phyloP scores from a whole-genome alignment of 1,140 invertebrate species.

The Sycobia sp. region DNA sequence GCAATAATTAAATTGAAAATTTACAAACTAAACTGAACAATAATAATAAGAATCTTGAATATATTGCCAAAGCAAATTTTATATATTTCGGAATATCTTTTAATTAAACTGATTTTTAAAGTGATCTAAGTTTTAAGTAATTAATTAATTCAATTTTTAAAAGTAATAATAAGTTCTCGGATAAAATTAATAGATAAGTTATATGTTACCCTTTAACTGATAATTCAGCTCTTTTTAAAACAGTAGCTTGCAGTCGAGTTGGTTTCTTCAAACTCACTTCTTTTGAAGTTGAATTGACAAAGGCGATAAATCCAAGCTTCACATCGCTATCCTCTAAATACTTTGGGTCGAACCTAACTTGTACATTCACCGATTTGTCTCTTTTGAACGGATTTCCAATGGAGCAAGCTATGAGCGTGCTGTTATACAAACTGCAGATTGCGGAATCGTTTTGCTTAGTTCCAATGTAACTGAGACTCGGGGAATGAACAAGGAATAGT shows the following conservation, averaged over 20 bases:
- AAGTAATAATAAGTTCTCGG: no score
- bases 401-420: conserved; percentile 76
- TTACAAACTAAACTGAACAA: conserved; percentile 3
- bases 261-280: conserved; percentile 67
- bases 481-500: conserved; percentile 79
- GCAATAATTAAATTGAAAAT: conserved; percentile 13
- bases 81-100: no score
- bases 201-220: conserved; percentile 75
- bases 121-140: no score
- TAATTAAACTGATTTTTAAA: no score
- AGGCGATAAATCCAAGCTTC: conserved; percentile 73
- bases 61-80: no score
- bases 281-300: conserved; percentile 86
- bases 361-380: conserved; percentile 66
- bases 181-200: no score
- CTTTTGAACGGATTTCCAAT: conserved; percentile 89
- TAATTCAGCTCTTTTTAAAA: conserved; percentile 83
- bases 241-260: conserved; percentile 65
- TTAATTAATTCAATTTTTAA: no score
- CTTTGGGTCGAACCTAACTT: conserved; percentile 80
- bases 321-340: conserved; percentile 72
- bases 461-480: conserved; percentile 79
- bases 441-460: conserved; percentile 63
- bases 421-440: conserved; percentile 75
- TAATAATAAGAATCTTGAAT: conserved; percentile 23